Percentiles rank a stretch among this genome's conserved stretches.
Conservation (phyloP, 2,888 invertebrate genomes). For the Craniophora ligustri region DNA sequence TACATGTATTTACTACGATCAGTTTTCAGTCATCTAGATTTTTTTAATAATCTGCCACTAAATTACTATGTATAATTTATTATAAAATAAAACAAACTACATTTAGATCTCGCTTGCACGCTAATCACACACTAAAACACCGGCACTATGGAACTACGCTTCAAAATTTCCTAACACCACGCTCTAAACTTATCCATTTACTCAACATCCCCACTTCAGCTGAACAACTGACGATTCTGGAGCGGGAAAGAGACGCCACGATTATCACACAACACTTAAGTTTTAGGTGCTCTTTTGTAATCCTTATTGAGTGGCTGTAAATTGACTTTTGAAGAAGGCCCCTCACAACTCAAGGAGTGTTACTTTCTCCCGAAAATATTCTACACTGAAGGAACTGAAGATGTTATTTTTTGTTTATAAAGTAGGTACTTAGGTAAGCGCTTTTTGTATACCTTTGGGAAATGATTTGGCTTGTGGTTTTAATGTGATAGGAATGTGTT, state of each 20-base stretch:
- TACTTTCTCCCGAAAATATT: conserved; percentile 39
- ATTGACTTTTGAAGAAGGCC: conserved; percentile 64
- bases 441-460: conserved; percentile 35
- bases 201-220: conserved; percentile 34
- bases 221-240: conserved; percentile 59
- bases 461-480: conserved; percentile 41
- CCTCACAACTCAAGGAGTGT: conserved; percentile 48
- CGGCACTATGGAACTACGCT: conserved; percentile 1
- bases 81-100: too few species aligned
- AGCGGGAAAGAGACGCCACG: conserved; percentile 58
- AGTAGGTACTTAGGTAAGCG: conserved; percentile 38
- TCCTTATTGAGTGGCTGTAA: conserved; percentile 72
- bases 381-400: conserved; percentile 35
- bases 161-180: neutral
- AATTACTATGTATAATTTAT: too few species aligned
- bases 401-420: conserved; percentile 46
- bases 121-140: too few species aligned
- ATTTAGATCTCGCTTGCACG: too few species aligned
- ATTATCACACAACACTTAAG: conserved; percentile 71
- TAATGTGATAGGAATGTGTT: conserved; percentile 15
- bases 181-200: conserved; percentile 46
- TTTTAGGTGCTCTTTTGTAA: conserved; percentile 68
- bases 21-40: too few species aligned
- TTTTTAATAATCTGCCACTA: too few species aligned
- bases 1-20: too few species aligned